Evolutionary conservation across 2,113 vertebrate species (phyloP), one percentile per base, ranked within the genome.

Genomic region (Menura novaehollandiae): DNA sequence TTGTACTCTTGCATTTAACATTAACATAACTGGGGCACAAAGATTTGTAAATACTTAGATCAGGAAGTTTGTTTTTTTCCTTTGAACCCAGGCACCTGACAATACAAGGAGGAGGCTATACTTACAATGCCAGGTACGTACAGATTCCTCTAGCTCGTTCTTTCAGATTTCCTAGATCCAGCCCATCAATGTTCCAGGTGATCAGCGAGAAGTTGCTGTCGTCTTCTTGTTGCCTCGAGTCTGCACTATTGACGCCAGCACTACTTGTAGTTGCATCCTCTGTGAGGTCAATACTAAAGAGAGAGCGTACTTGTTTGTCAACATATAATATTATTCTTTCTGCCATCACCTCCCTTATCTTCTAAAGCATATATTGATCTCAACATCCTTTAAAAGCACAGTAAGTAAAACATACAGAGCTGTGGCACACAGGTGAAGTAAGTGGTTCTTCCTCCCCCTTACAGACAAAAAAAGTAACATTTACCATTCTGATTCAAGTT

Each of bases 181-280:
- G 97, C 33, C 99, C 99, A 72, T 99, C 99, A 52, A 99, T 97
- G 22, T 99, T 99, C 99, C 99, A 99, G 53, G 99, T 98, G 89
- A 99, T 97, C 64, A 99, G 77, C 0, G 98, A 99, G 88, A 99
- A 98, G 37, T 96, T 97, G 55, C 97, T 93, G 28, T 98, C 98
- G 19, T 99, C 98, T 67, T 98, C 97, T 67, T 95, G 91, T 43
- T 93, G 92, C 52, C 69, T 49, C 16, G 41, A 28, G 90, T 96
- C 71, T 89, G 37, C 24, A 18, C 51, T 43, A 2, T 11, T 58
- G 32, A 51, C 44, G 56, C 56, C 8, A 2, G 64, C 60, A 60
- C 24, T 66, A 52, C 97, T 97, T 11, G 95, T 89, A 43, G 93
- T 62, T 47, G 98, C 98, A 59, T 98, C 99, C 41, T 21, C 89